Evolutionary conservation across 2,797 vertebrate species (phyloP), one percentile per base, ranked within the genome.

Genomic region (Brotula barbata): DNA sequence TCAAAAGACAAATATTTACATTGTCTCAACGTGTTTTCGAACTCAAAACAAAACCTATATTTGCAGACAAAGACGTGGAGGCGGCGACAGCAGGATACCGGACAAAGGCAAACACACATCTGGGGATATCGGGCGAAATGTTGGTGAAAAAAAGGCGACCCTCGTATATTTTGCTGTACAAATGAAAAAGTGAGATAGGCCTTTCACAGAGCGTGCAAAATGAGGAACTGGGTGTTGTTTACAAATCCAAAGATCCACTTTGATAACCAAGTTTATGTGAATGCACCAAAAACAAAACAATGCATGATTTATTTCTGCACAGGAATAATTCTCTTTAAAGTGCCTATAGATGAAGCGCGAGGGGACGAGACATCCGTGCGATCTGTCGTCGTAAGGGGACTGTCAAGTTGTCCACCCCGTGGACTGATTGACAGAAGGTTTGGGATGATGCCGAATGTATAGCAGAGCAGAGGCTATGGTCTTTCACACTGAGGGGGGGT

Each of bases 231-330:
- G 82, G 83, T 86, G 78, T 81, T 88, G 89, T 94, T 95, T 92
- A 91, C 93, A 93, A 92, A 94, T 92, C 65, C 92, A 94, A 94
- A 95, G 91, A 95, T 90, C 90, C 92, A 86, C 87, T 87, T 88
- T 92, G 88, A 89, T 88, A 88, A 81, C 86, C 82, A 78, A 89
- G 82, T 88, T 85, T 81, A 79, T 82, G 47, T 58, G 47, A 82
- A 39, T 1, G 40, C 36, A 73, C 87, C 17, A 70, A 81, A 68
- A 92, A 78, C 84, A 59, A 81, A 85, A 86, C 85, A 87, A 93
- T 90, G 88, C 90, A 93, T 91, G 93, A 88, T 93, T 93, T 93
- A 93, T 94, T 93, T 88, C 92, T 87, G 87, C 89, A 85, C 87
- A 84, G 89, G 83, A 94, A 94, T 94, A 75, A 45, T 66, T 64